Evolutionary conservation across 37 sponge, comb jelly and placozoan genomes (phyloP).

Genomic region (Amphimedon queenslandica): DNA sequence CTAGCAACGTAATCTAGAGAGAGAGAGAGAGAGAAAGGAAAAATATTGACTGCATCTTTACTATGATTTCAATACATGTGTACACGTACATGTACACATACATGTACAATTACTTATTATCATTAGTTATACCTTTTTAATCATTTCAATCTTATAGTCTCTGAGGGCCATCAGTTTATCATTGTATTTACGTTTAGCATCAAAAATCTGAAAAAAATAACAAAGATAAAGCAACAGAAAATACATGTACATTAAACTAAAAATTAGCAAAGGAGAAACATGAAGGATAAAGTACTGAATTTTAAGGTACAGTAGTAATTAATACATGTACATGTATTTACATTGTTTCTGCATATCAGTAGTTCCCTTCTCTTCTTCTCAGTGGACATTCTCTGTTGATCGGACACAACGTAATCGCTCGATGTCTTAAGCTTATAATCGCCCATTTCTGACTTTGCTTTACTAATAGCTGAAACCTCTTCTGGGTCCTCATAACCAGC

Average conservation of each 20-base stretch:
- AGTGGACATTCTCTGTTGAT: constrained; percentile 77
- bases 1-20: constrained; percentile 36
- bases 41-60: background rate
- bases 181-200: constrained; percentile 68
- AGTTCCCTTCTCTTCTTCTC: constrained; percentile 76
- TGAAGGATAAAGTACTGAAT: background rate
- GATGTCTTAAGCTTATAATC: constrained; percentile 98
- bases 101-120: background rate
- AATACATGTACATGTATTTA: constrained; percentile 20
- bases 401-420: constrained; percentile 85
- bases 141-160: constrained; percentile 68
- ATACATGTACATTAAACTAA: no score
- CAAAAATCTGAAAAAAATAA: constrained; percentile 58
- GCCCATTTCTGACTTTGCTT: constrained; percentile 83
- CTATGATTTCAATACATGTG: no score
- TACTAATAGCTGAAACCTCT: constrained; percentile 50
- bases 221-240: background rate
- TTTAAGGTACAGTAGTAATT: background rate
- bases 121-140: constrained; percentile 54
- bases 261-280: no score
- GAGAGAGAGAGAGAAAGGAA: background rate
- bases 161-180: constrained; percentile 69
- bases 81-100: no score
- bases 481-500: constrained; percentile 84
- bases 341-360: constrained; percentile 55